Conservation (phyloP, 1,140 invertebrate species). For the Bacillus rossius region DNA sequence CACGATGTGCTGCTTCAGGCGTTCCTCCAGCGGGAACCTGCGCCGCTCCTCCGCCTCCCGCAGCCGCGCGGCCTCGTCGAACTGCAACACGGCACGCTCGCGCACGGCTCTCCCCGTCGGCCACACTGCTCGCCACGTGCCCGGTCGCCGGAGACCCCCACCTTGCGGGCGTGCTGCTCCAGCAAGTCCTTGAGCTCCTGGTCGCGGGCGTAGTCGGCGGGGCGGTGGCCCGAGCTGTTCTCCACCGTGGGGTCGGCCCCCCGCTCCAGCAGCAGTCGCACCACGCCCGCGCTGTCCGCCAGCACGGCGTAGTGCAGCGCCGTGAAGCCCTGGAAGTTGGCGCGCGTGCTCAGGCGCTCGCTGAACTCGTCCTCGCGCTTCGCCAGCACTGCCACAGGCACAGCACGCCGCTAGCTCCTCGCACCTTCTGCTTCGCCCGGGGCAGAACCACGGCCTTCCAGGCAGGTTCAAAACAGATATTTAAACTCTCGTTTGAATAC, state of each 20-base stretch:
- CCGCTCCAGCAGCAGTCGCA: conserved; percentile 52
- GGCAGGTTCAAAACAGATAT: too few relatives aligned
- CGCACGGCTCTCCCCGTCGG: too few relatives aligned
- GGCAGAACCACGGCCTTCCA: too few relatives aligned
- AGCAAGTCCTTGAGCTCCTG: conserved; percentile 46
- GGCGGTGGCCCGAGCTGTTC: conserved; percentile 71
- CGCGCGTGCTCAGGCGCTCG: conserved; percentile 62
- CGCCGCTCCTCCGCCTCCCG: conserved; percentile 75
- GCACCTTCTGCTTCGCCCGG: too few relatives aligned
- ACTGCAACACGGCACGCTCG: conserved; percentile 34
- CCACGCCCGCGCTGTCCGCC: conserved; percentile 57
- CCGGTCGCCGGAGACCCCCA: too few relatives aligned
- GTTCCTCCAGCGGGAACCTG: conserved; percentile 82
- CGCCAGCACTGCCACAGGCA: conserved; percentile 50
- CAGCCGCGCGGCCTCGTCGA: conserved; percentile 46
- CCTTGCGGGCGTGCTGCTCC: conserved; percentile 20
- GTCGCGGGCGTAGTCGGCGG: conserved; percentile 69
- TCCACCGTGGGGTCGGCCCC: conserved; percentile 67
- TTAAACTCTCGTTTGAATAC: too few relatives aligned
- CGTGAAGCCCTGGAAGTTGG: conserved; percentile 79
- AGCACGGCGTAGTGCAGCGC: conserved; percentile 87
- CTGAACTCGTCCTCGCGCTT: conserved; percentile 77
- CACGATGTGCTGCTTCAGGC: conserved; percentile 78
- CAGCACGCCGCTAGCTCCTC: too few relatives aligned
- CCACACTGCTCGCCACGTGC: too few relatives aligned